These are phyloP conservation scores for Coccyzus lansbergi DNA, from an alignment of 2,797 vertebrate genomes.

Conservation along the genomic window DNA sequence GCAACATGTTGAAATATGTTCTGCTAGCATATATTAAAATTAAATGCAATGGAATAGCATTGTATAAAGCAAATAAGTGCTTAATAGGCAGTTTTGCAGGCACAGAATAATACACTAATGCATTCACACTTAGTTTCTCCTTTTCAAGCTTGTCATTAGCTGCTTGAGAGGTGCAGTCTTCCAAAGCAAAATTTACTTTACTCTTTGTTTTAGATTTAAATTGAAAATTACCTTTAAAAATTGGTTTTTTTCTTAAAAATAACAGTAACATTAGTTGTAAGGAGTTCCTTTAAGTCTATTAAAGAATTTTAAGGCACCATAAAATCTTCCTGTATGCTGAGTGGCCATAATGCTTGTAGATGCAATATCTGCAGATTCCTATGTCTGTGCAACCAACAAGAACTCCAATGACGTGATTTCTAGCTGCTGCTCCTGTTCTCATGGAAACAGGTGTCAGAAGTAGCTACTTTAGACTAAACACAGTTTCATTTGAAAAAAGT, in stretches of 20 bases:
- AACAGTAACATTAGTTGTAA: not conserved
- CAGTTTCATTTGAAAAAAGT: not conserved
- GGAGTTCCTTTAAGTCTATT: not conserved
- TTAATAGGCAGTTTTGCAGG: not conserved
- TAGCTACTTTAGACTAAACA: conserved; percentile 39
- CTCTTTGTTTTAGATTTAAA: not conserved
- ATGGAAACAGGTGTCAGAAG: conserved; percentile 67
- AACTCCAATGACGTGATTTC: not conserved
- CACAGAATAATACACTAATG: not conserved
- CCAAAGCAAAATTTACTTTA: not conserved
- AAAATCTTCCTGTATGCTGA: not conserved
- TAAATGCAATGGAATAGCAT: not conserved
- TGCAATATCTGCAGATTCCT: not conserved
- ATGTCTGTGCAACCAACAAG: not conserved
- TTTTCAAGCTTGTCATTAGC: not conserved
- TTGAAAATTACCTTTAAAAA: not conserved
- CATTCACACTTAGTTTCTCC: not conserved
- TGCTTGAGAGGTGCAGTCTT: not conserved
- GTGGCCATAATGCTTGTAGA: not conserved
- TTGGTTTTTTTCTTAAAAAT: not conserved
- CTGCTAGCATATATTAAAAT: not conserved
- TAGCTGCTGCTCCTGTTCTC: conserved; percentile 61
- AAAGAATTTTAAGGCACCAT: not conserved
- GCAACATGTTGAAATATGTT: not conserved
- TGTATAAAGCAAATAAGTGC: not conserved